Evolutionary conservation across 1,140 invertebrate species (phyloP).

Genomic region (Drosophila nigromelanica): DNA sequence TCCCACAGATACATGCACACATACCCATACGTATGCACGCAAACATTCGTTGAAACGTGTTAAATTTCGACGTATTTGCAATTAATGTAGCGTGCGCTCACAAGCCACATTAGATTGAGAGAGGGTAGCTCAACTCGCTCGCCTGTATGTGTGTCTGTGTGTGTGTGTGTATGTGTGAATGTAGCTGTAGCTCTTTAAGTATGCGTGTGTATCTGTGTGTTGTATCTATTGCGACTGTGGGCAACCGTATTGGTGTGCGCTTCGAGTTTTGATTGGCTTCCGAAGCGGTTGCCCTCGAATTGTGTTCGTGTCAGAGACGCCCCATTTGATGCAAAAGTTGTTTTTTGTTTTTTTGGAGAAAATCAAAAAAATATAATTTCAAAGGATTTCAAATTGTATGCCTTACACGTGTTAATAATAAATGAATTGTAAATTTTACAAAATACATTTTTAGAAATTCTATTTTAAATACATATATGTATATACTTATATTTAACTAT

Average conservation of each 20-base stretch:
- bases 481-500: too few species aligned
- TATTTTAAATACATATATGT: too few species aligned
- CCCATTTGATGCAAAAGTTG: constrained; percentile 12
- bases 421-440: too few species aligned
- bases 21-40: constrained; percentile 1
- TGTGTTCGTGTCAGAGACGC: constrained; percentile 36
- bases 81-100: constrained; percentile 58
- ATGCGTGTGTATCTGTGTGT: constrained; percentile 34
- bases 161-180: background rate
- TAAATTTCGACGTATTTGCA: constrained; percentile 69
- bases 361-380: constrained; percentile 11
- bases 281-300: constrained; percentile 55
- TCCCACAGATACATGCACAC: constrained; percentile 59
- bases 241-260: constrained; percentile 50
- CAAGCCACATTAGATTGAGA: constrained; percentile 55
- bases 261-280: constrained; percentile 78
- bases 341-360: background rate
- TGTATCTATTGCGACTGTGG: constrained; percentile 21
- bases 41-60: constrained; percentile 54
- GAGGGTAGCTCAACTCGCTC: constrained; percentile 38
- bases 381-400: background rate
- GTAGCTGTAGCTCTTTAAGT: constrained; percentile 30
- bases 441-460: too few species aligned
- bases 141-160: too few species aligned
- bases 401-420: too few species aligned